Conservation (phyloP, 2,113 vertebrate species). For the Gallinago jamesoni region DNA sequence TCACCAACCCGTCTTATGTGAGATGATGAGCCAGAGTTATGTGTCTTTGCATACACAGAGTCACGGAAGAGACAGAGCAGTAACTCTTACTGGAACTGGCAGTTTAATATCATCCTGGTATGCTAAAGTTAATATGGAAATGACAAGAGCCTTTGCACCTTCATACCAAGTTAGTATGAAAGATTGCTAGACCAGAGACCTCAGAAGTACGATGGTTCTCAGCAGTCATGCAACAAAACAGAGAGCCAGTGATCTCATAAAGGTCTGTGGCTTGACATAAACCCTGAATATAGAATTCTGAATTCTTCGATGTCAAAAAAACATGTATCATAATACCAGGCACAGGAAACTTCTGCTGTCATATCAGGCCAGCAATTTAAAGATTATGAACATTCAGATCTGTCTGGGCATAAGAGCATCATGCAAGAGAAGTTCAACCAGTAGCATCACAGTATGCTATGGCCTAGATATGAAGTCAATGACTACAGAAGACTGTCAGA, state of each 20-base stretch:
- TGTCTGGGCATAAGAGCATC: neutral
- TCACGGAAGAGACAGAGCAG: neutral
- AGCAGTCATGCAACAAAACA: neutral
- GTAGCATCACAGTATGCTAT: neutral
- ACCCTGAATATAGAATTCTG: neutral
- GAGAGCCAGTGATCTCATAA: neutral
- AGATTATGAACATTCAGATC: neutral
- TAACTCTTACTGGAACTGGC: neutral
- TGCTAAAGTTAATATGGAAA: neutral
- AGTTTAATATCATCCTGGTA: neutral
- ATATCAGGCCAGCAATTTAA: neutral
- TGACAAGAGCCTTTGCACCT: neutral
- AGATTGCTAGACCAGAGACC: neutral
- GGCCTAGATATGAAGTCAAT: neutral
- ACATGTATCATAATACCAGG: neutral
- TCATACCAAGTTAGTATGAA: accelerated
- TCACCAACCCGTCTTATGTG: neutral
- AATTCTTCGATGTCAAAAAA: neutral
- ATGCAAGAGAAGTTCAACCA: neutral
- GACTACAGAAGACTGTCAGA: neutral
- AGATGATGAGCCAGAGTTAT: neutral
- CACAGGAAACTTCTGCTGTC: neutral
- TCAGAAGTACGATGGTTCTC: neutral
- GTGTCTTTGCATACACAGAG: neutral
- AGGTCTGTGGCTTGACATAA: neutral